Percentiles rank a stretch among this genome's conserved stretches.
Evolutionary conservation across 2,113 vertebrate genomes (phyloP).

Genomic region (Trinectes maculatus): DNA sequence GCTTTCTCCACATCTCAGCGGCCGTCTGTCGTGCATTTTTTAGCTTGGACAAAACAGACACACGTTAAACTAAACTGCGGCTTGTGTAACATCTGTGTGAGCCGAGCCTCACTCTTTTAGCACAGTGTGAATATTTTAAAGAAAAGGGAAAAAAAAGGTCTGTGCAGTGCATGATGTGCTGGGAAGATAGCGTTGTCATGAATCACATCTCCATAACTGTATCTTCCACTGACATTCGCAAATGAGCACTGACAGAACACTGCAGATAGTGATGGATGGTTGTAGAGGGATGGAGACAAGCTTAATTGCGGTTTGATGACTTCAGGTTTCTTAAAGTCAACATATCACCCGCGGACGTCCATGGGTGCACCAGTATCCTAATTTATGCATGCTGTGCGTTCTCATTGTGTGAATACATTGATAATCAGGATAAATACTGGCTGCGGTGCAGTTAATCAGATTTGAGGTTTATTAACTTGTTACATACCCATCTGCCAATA

Average conservation of each 20-base stretch:
- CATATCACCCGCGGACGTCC: conserved; percentile 48
- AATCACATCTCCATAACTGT: conserved; percentile 73
- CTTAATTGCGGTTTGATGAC: conserved; percentile 75
- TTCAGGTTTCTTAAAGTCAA: conserved; percentile 62
- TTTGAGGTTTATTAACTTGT: conserved; percentile 67
- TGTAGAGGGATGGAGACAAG: conserved; percentile 19
- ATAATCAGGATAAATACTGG: conserved; percentile 65
- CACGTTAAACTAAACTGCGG: conserved; percentile 47
- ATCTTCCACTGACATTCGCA: conserved; percentile 64
- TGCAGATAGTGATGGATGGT: conserved; percentile 65
- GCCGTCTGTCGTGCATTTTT: conserved; percentile 60
- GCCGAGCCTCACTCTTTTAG: conserved; percentile 43
- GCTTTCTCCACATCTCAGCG: conserved; percentile 31
- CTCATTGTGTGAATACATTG: conserved; percentile 56
- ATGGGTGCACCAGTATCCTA: conserved; percentile 41
- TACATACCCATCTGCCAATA: conserved; percentile 43
- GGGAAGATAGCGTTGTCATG: conserved; percentile 57
- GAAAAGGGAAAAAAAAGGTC: conserved; percentile 22
- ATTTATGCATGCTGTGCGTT: conserved; percentile 17
- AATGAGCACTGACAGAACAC: conserved; percentile 62
- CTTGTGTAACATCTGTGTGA: conserved; percentile 58
- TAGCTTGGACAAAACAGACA: conserved; percentile 48
- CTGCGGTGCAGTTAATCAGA: conserved; percentile 59
- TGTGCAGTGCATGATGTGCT: conserved; percentile 44
- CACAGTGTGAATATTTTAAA: conserved; percentile 61